These are phyloP conservation scores for Drosophila persimilis DNA, from an alignment of 1,140 invertebrate species.

Conservation along the genomic window DNA sequence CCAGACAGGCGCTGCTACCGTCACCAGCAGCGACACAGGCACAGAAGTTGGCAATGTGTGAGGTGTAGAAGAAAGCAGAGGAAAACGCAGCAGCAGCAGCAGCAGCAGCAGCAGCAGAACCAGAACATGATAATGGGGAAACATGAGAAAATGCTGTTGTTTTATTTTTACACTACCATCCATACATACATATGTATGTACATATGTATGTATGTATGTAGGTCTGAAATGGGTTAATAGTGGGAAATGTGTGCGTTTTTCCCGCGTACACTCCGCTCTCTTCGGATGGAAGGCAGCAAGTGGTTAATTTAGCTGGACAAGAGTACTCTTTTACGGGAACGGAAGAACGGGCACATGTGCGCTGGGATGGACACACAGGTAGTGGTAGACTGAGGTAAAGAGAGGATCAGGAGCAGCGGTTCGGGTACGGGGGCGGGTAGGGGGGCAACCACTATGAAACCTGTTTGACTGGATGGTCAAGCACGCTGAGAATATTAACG, in stretches of 20 bases:
- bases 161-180: slow-evolving; percentile 67
- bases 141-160: slow-evolving; percentile 54
- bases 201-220: slow-evolving; percentile 13
- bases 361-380: slow-evolving; percentile 16
- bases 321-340: neutral
- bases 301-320: slow-evolving; percentile 11
- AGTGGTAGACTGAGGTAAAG: slow-evolving; percentile 33
- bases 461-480: slow-evolving; percentile 49
- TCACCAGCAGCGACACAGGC: no score
- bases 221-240: slow-evolving; percentile 69
- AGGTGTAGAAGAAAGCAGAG: slow-evolving; percentile 13
- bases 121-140: slow-evolving; percentile 9
- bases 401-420: neutral
- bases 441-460: slow-evolving; percentile 17
- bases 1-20: slow-evolving; percentile 1
- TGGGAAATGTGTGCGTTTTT: slow-evolving; percentile 63
- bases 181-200: slow-evolving; percentile 43
- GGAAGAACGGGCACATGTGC: slow-evolving; percentile 20
- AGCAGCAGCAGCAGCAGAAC: neutral
- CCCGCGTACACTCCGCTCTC: slow-evolving; percentile 1
- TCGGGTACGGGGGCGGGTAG: neutral
- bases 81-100: slow-evolving; percentile 21
- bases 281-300: slow-evolving; percentile 1
- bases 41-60: slow-evolving; percentile 3
- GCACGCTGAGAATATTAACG: slow-evolving; percentile 45